A percentile compares a stretch with the other conserved stretches of the same genome.
Conservation (phyloP, 2,888 invertebrate species). For the Acleris cristana region DNA sequence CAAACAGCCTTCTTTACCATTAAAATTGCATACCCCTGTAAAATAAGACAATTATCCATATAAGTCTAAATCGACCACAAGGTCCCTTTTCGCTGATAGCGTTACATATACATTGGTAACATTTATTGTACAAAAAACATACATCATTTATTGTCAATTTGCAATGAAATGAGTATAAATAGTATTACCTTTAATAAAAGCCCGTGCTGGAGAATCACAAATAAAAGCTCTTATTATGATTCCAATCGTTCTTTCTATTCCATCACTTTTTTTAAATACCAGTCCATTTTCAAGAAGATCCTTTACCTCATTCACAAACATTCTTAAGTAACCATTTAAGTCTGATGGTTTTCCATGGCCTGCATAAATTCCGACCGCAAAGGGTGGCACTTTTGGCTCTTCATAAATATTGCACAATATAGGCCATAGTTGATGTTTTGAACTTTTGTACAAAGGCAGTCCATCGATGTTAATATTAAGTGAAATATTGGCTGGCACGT, state of each 20-base stretch:
- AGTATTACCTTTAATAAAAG: background rate
- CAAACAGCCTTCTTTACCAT: conserved; percentile 35
- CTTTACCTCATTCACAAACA: conserved; percentile 21
- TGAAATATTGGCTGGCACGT: conserved; percentile 4
- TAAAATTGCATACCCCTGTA: conserved; percentile 38
- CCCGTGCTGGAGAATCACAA: conserved; percentile 1
- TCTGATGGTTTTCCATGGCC: conserved; percentile 5
- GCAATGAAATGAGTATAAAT: conserved; percentile 6
- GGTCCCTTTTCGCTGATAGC: too few species aligned
- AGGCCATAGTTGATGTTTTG: too few species aligned
- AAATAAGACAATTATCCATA: conserved; percentile 3
- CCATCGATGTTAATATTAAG: conserved; percentile 33
- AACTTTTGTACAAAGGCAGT: conserved; percentile 27
- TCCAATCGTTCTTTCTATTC: conserved; percentile 7
- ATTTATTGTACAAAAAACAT: too few species aligned
- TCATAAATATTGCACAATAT: too few species aligned
- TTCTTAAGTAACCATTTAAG: conserved; percentile 16
- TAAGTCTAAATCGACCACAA: too few species aligned
- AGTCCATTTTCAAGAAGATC: conserved; percentile 7
- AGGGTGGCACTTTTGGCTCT: background rate
- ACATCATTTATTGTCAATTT: too few species aligned
- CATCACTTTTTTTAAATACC: conserved; percentile 2
- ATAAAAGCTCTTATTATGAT: conserved; percentile 1
- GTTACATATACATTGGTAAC: too few species aligned
- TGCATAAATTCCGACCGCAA: background rate